phyloP scores from a whole-genome alignment of 30 jellyfish, hydroid and myxozoan species.

The Kudoa iwatai region DNA sequence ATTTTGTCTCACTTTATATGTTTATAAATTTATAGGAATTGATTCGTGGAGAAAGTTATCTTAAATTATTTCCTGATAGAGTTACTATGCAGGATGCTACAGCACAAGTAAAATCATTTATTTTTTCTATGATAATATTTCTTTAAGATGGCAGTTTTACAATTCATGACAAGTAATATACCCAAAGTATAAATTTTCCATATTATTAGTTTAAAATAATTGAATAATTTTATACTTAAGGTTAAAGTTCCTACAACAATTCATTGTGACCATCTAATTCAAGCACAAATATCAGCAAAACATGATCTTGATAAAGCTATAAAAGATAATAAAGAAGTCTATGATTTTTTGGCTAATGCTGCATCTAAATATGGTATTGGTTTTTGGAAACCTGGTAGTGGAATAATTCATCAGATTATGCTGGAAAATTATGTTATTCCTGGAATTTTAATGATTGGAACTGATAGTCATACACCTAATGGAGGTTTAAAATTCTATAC shows the following conservation, averaged over 20 bases:
- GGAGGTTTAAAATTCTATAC: no score
- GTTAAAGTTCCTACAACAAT: constrained; percentile 91
- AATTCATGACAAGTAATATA: constrained; percentile 76
- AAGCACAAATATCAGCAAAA: constrained; percentile 76
- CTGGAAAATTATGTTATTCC: constrained; percentile 88
- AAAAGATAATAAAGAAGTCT: constrained; percentile 57
- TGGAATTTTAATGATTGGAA: constrained; percentile 68
- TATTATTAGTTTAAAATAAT: no score
- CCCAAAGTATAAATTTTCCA: constrained; percentile 10
- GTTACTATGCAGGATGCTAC: constrained; percentile 99
- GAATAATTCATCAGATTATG: constrained; percentile 89
- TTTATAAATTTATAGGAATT: no score
- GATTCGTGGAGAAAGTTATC: constrained; percentile 56
- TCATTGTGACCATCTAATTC: constrained; percentile 90
- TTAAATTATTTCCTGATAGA: constrained; percentile 69
- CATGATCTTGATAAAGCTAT: constrained; percentile 55
- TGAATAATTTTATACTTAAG: no score
- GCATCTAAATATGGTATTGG: constrained; percentile 95
- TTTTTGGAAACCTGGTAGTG: constrained; percentile 97
- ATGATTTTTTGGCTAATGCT: constrained; percentile 49
- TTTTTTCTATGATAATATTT: no score
- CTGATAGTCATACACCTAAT: constrained; percentile 96
- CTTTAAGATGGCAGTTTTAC: constrained; percentile 91
- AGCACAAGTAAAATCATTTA: not conserved
- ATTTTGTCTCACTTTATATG: no score